Evolutionary conservation across 2,113 vertebrate species (phyloP), one percentile per base, ranked within the genome.

Genomic region (Rhea americana): DNA sequence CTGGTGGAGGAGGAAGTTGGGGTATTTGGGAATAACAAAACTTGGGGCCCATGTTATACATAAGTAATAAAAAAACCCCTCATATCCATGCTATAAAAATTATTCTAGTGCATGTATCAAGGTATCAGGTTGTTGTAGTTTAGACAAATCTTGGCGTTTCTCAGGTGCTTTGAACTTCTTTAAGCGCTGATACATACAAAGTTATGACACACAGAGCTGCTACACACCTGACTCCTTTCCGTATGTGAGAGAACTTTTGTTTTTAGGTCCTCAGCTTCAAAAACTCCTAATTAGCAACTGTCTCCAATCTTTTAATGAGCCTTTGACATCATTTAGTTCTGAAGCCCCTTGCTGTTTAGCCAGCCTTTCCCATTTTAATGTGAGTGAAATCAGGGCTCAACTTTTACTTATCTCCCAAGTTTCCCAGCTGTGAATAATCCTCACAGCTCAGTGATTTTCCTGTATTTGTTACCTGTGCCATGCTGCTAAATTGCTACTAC

Each of bases 271-370:
- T 76, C 53, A 76, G 67, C 48, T 91, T 95, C 48, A 92, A 92
- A 91, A 66, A 24, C 41, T 75, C 68, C 55, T 87, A 76, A 93
- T 87, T 87, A 93, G 81, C 71, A 91, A 58, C 71, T 7, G 2
- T 16, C 78, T 71, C 20, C 71, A 79, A 80, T 90, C 89, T 89
- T 90, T 73, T 91, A 93, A 93, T 85, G 70, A 86, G 24, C 28
- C 53, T 84, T 28, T 65, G 86, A 76, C 66, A 82, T 13, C 55
- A 56, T 55, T 80, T 82, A 73, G 59, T 41, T 73, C 84, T 77
- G 74, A 85, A 96, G 71, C 78, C 91, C 74, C 89, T 82, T 1
- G 3, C 71, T 82, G 67, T 65, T 89, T 62, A 79, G 87, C 80
- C 19, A 58, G 71, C 30, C 45, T 50, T 93, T 93, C 79, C 5